phyloP scores from a whole-genome alignment of 2,797 vertebrate species.

The Leucoraja ocellata region DNA sequence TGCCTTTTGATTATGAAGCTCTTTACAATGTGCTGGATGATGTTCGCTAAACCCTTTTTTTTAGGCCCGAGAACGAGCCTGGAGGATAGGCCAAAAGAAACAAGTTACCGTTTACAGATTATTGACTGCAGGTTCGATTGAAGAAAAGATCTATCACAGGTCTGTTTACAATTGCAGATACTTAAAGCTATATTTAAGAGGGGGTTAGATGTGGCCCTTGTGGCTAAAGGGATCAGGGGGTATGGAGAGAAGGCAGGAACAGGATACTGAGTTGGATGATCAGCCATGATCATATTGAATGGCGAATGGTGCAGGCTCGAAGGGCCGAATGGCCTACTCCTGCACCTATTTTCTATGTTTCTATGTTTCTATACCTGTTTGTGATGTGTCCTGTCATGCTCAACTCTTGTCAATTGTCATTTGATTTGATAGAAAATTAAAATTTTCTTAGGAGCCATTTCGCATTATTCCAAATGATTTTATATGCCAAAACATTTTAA shows the following conservation, averaged over 20 bases:
- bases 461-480: constrained; percentile 6
- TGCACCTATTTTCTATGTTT: no score
- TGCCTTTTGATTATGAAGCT: neutral
- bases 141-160: constrained; percentile 99
- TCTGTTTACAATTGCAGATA: constrained; percentile 50
- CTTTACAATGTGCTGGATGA: neutral
- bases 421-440: neutral
- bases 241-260: no score
- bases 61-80: constrained; percentile 89
- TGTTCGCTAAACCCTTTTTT: constrained; percentile 36
- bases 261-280: no score
- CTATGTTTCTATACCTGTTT: neutral
- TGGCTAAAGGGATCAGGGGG: no score
- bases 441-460: neutral
- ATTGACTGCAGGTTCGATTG: constrained; percentile 91
- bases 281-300: no score
- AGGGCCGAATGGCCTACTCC: no score
- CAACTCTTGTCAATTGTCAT: neutral
- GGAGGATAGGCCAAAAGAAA: constrained; percentile 94
- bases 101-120: constrained; percentile 93
- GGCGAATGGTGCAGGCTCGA: no score
- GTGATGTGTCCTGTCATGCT: neutral
- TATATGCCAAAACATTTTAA: constrained; percentile 3
- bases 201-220: no score
- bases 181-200: no score